Conservation (phyloP, 1,140 invertebrate genomes). For the Zaprionus taronus region DNA sequence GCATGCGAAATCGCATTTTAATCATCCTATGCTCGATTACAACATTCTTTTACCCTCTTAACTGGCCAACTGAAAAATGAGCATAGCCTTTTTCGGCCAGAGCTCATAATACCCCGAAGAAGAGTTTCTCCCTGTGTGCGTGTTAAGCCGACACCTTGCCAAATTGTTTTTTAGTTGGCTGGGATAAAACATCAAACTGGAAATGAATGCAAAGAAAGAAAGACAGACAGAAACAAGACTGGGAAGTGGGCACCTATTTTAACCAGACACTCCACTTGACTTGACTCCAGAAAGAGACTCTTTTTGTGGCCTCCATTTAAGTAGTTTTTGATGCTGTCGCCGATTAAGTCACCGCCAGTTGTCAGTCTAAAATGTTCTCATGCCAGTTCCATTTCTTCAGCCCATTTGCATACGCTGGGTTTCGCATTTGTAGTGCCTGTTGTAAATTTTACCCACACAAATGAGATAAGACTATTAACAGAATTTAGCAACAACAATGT, state of each 20-base stretch:
- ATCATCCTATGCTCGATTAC: slow-evolving; percentile 33
- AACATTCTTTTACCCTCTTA: slow-evolving; percentile 33
- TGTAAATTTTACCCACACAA: slow-evolving; percentile 70
- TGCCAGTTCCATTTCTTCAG: slow-evolving; percentile 75
- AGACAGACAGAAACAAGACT: slow-evolving; percentile 1
- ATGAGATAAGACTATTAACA: slow-evolving; percentile 77
- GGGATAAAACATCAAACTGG: slow-evolving; percentile 10
- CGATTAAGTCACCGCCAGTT: slow-evolving; percentile 64
- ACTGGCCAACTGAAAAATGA: slow-evolving; percentile 39
- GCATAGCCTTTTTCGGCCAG: slow-evolving; percentile 52
- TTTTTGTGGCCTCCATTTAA: slow-evolving; percentile 23
- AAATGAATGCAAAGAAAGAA: background rate
- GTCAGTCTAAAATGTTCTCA: slow-evolving; percentile 60
- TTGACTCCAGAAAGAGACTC: background rate
- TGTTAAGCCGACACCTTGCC: slow-evolving; percentile 73
- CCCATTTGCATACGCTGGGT: slow-evolving; percentile 61
- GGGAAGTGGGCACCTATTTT: slow-evolving; percentile 24
- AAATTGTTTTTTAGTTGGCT: slow-evolving; percentile 59
- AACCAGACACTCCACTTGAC: background rate
- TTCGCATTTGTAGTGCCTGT: slow-evolving; percentile 26
- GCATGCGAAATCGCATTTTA: slow-evolving; percentile 47
- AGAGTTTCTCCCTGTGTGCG: slow-evolving; percentile 53
- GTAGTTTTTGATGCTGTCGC: slow-evolving; percentile 68
- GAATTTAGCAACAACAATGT: slow-evolving; percentile 80
- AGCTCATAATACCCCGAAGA: slow-evolving; percentile 29